Percentiles rank a stretch among this genome's conserved stretches.
Evolutionary conservation across 1,140 invertebrate species (phyloP).

Genomic region (Trissolcus basalis): DNA sequence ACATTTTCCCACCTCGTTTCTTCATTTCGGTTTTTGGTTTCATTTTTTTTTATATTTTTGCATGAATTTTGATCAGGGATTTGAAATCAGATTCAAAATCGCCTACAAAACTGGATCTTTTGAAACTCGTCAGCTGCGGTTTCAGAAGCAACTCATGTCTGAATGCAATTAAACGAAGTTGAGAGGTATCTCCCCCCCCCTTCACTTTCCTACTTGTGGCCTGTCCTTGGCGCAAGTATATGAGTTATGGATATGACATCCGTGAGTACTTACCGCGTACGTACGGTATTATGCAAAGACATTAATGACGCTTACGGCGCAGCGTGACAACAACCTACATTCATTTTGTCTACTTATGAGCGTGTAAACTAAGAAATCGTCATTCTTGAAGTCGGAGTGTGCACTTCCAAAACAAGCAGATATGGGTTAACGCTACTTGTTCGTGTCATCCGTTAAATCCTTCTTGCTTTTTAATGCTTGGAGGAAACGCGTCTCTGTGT

Average conservation of each 20-base stretch:
- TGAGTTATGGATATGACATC: slow-evolving; percentile 53
- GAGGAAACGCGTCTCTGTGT: no score
- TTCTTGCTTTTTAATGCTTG: no score
- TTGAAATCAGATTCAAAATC: no score
- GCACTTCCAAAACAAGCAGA: no score
- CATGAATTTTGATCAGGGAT: no score
- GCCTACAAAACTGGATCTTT: no score
- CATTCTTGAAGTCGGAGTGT: slow-evolving; percentile 11
- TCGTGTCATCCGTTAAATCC: no score
- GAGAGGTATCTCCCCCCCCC: slow-evolving; percentile 30
- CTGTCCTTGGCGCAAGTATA: slow-evolving; percentile 47
- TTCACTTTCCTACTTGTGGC: slow-evolving; percentile 1
- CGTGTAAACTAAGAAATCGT: slow-evolving; percentile 43
- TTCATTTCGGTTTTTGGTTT: no score
- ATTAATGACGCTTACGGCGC: slow-evolving; percentile 46
- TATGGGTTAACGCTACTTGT: no score
- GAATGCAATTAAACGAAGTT: slow-evolving; percentile 39
- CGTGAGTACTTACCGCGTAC: slow-evolving; percentile 44
- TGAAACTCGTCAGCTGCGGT: slow-evolving; percentile 44
- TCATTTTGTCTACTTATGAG: slow-evolving; percentile 46
- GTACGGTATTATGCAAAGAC: slow-evolving; percentile 40
- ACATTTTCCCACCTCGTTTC: no score
- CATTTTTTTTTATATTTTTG: no score
- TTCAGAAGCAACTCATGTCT: slow-evolving; percentile 21
- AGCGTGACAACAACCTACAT: slow-evolving; percentile 43